Evolutionary conservation across 2,113 vertebrate genomes (phyloP).

Genomic region (Raphicerus campestris): DNA sequence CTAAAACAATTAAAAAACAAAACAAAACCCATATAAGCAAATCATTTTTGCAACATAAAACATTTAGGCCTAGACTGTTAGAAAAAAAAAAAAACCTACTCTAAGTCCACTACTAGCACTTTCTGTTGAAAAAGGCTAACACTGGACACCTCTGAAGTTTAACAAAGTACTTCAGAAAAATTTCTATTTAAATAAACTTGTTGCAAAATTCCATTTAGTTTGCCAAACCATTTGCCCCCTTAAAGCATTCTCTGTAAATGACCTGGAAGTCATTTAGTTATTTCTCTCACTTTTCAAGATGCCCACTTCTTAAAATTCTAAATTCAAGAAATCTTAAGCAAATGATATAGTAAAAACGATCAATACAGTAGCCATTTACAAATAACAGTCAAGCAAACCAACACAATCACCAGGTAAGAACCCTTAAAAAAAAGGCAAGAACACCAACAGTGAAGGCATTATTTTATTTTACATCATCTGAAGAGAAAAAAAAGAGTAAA

Average conservation of each 20-base stretch:
- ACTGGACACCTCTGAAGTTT: neutral
- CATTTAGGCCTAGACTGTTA: neutral
- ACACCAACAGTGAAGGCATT: neutral
- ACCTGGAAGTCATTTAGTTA: neutral
- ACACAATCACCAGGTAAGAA: neutral
- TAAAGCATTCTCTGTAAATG: neutral
- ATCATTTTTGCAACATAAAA: neutral
- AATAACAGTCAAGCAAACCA: slow-evolving; percentile 7
- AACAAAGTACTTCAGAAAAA: neutral
- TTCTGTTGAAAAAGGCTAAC: neutral
- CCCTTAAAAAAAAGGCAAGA: neutral
- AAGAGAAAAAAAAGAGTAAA: neutral
- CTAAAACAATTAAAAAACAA: slow-evolving; percentile 74
- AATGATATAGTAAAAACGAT: neutral
- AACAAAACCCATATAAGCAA: slow-evolving; percentile 38
- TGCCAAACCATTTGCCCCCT: neutral
- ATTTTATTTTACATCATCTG: neutral
- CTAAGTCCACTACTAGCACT: neutral
- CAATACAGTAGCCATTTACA: neutral
- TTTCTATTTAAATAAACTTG: neutral
- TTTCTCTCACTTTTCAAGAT: neutral
- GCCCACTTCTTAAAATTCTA: neutral
- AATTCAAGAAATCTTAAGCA: neutral
- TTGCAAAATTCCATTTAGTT: neutral
- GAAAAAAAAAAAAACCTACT: neutral